A percentile compares a stretch with the other conserved stretches of the same genome.
Conservation (phyloP, 2,888 invertebrate genomes). For the Zeuzera pyrina region DNA sequence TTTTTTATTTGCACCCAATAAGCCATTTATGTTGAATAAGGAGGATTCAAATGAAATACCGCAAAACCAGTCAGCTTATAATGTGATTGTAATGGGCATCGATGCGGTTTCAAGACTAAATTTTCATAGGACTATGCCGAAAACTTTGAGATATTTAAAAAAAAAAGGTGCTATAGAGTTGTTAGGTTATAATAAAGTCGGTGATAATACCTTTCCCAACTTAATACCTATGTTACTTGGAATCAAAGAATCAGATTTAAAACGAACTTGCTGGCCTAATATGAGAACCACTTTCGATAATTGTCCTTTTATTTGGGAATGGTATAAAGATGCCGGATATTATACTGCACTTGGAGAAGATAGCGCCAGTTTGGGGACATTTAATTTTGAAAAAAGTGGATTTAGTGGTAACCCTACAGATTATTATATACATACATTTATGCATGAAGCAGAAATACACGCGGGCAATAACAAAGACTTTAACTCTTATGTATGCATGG, state of each 20-base stretch:
- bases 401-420: constrained; percentile 88
- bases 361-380: constrained; percentile 82
- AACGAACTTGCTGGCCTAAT: constrained; percentile 75
- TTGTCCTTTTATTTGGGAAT: constrained; percentile 89
- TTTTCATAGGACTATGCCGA: constrained; percentile 87
- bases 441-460: constrained; percentile 76
- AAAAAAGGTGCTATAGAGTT: constrained; percentile 81
- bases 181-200: constrained; percentile 93
- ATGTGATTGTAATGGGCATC: constrained; percentile 85
- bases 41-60: constrained; percentile 22
- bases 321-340: constrained; percentile 80
- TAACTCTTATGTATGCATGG: constrained; percentile 81
- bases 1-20: constrained; percentile 75
- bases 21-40: constrained; percentile 23
- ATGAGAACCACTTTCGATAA: constrained; percentile 77
- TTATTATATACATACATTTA: constrained; percentile 85
- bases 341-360: constrained; percentile 90
- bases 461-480: constrained; percentile 77
- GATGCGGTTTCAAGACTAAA: constrained; percentile 91
- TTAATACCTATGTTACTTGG: constrained; percentile 87
- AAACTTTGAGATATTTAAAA: constrained; percentile 75
- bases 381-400: constrained; percentile 85
- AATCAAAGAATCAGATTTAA: constrained; percentile 76
- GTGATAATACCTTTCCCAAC: constrained; percentile 95
- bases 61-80: constrained; percentile 54